Base-by-base conservation (phyloP, 2,888 invertebrate genomes). In the Artemia sp. region DNA sequence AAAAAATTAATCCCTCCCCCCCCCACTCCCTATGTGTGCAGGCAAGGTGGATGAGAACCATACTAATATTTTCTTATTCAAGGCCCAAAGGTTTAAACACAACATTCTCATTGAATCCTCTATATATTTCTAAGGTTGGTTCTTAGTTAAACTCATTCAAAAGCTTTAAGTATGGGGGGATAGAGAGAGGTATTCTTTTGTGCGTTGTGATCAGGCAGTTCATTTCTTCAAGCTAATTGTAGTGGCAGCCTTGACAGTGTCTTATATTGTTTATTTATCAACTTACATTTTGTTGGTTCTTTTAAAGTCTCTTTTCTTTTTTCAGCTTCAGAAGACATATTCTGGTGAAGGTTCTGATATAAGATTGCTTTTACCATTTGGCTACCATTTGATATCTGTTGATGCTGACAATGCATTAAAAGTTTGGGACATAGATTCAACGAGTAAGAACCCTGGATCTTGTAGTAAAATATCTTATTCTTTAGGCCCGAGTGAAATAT, bases 361-460 rank as follows among this genome's bases (percentile, higher is more conserved):
- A 5, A 86, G 86, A 74, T 78, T 87, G 10, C 77, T 96, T 73
- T 78, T 92, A 73, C 90, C 94, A 0, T 93, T 95, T 78, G 92
- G 89, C 1, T 81, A 82, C n/a, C 90, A 91, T 78, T 80, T 96
- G 51, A 82, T 96, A 73, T 88, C 93, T 0, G 82, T 95, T 8
- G 95, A 96, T 78, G 85, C 85, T 75, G 80, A 80, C 1, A 90
- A 89, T 78, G 79, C 81, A 19, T 76, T 96, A 0, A 89, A 85
- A 78, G 83, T 94, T 51, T 96, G 93, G 88, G 86, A 92, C 76
- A 88, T 92, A 24, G 85, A 86, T 74, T 82, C 85, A 0, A 88
- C 89, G 79, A 83, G 85, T 71, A 77, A 85, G 58, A 83, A 85
- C 12, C 64, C 6, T 38, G 38, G 5, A 38, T 38, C 38, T 38